Evolutionary conservation across 2,888 invertebrate genomes (phyloP), one percentile per base, ranked within the genome.

Genomic region (Laspeyria flexula): DNA sequence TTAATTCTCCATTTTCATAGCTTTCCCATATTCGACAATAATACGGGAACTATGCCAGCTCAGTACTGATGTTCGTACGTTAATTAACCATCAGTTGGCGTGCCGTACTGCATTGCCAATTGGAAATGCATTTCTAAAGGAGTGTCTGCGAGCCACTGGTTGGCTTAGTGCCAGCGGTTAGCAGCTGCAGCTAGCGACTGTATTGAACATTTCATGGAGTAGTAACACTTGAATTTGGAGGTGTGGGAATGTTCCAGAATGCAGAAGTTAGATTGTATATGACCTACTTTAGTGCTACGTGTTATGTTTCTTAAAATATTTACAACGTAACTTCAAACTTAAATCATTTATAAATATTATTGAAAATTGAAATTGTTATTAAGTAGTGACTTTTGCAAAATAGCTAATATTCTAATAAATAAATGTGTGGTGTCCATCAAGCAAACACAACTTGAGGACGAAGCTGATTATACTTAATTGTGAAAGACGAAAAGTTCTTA

Each of bases 51-150:
- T 58, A 39, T 55, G 67, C 66, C 66, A 66, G 53, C 42, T 51
- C 38, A 49, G 53, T 43, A 58, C 49, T 55, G 46, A 27, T 48
- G 42, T 63, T 33, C 44, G 15, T 30, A 41, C 43, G 46, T 54
- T 64, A 64, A 67, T 64, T 64, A 64, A 55, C 27, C 43, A 48
- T 54, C 45, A 56, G 46, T 52, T 62, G 63, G 58, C 58, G 52
- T 33, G 48, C 43, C 34, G 37, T 37, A 33, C 51, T 62, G 60
- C 43, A 55, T 55, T 56, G 48, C 46, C 55, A 51, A 31, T 23
- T 31, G 23, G 35, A 15, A 43, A 46, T 55, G 55, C 43, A 58
- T 59, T 55, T 57, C 47, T 53, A 57, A 57, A 65, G 58, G 42
- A 43, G 11, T 35, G 38, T 3, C 41, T 48, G 52, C 38, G 38